These are phyloP conservation scores for Dolomedes plantarius DNA, from an alignment of 2,888 invertebrate species.

Conservation along the genomic window DNA sequence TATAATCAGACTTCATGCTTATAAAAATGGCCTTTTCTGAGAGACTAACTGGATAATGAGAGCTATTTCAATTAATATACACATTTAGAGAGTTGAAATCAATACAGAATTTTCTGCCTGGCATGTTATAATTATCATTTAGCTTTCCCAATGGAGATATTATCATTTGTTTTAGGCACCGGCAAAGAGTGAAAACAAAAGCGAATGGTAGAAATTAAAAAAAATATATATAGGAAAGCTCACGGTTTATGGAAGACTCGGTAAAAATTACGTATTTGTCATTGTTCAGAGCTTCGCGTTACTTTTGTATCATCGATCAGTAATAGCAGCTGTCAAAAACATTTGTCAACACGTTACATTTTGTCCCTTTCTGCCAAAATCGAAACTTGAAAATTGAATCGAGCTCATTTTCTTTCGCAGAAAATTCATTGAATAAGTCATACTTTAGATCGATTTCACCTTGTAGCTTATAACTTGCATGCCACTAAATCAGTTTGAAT, in stretches of 20 bases:
- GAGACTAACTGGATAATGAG: neutral
- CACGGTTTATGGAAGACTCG: neutral
- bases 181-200: neutral
- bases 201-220: neutral
- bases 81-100: neutral
- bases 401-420: neutral
- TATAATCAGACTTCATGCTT: neutral
- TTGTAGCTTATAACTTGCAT: too few relatives aligned
- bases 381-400: neutral
- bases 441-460: too few relatives aligned
- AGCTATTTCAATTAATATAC: neutral
- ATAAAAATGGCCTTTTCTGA: neutral
- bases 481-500: too few relatives aligned
- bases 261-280: neutral
- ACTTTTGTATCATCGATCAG: neutral
- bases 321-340: slow-evolving; percentile 1
- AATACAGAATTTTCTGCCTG: slow-evolving; percentile 1
- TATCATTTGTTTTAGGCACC: neutral
- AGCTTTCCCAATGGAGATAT: slow-evolving; percentile 4
- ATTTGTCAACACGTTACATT: neutral
- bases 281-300: neutral
- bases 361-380: neutral
- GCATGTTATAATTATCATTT: neutral
- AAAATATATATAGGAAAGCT: neutral
- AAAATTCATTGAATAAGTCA: too few relatives aligned